These are phyloP conservation scores for Acridotheres tristis DNA, from an alignment of 2,797 vertebrate genomes.

Conservation along the genomic window DNA sequence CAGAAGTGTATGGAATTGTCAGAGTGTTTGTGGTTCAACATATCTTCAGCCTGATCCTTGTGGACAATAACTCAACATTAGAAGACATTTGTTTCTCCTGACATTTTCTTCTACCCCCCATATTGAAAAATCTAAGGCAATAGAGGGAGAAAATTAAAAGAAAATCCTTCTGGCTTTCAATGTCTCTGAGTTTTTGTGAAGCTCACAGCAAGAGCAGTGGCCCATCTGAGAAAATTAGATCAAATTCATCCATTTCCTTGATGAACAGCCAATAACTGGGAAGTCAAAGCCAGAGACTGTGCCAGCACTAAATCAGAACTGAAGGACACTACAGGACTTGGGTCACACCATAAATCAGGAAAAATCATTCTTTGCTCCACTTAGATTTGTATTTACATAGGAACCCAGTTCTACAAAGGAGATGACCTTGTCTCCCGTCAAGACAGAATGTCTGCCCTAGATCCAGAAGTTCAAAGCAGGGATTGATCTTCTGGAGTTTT, in stretches of 20 bases:
- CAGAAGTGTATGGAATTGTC: rapidly evolving
- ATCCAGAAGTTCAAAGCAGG: constrained; percentile 17
- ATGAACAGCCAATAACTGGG: constrained; percentile 60
- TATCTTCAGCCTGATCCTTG: not conserved
- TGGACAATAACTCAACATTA: not conserved
- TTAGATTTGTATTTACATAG: constrained; percentile 56
- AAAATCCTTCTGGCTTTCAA: not conserved
- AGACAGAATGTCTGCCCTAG: constrained; percentile 15
- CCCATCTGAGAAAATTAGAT: constrained; percentile 32
- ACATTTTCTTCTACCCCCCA: not conserved
- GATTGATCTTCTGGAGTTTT: not conserved
- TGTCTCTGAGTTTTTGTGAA: not conserved
- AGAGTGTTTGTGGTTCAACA: not conserved
- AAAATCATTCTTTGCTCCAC: constrained; percentile 17
- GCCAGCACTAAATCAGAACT: constrained; percentile 67
- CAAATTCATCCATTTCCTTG: constrained; percentile 50
- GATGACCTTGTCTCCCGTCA: constrained; percentile 40
- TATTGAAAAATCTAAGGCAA: not conserved
- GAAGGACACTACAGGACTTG: constrained; percentile 51
- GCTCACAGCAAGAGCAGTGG: not conserved
- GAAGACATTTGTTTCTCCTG: not conserved
- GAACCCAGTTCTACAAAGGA: constrained; percentile 14
- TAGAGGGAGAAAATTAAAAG: not conserved
- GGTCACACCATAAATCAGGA: constrained; percentile 56
- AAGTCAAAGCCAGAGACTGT: constrained; percentile 46